Base-by-base conservation (phyloP, 1,140 invertebrate species). In the Homalodisca vitripennis region DNA sequence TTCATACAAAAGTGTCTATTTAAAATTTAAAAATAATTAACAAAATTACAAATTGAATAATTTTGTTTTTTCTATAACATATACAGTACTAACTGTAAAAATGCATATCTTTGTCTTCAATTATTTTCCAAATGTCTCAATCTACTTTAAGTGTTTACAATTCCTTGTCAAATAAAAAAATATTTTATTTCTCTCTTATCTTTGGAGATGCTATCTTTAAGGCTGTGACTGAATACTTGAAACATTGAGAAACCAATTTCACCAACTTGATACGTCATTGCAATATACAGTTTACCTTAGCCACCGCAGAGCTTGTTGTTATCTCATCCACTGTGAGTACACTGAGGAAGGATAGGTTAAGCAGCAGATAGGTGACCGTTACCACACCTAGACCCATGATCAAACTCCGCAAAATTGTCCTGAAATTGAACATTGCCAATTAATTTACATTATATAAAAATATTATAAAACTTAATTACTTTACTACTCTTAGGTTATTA, bases 291-390 rank as follows among this genome's bases (percentile, higher is more conserved):
- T n/a, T n/a, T 10, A 60, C 55, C 55, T 60, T 22, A 60, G 55
- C 55, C 3, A 60, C 55, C 2, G 55, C 55, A 6, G 14, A 22
- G n/a, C 55, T 60, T 26, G 22, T 22, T 10, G 24, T 26, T 1
- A 60, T 27, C 29, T 60, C 55, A 6, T 22, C 2, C 2, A 26
- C 2, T 3, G 22, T 60, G 3, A 60, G 55, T 6, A 60, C 55
- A 27, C 55, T 30, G 3, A 60, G 55, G 26, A 60, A 60, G 10
- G 55, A 60, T 6, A 60, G 24, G n/a, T 60, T 60, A 10, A 60
- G 26, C 3, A 60, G 26, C 26, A 60, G 24, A 24, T 60, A 60
- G 10, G 55, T 12, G n/a, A 26, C 55, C 2, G 55, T 22, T 27
- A 30, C 29, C 1, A 60, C 29, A 3, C 14, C 55, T 14, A 22